A percentile compares a stretch with the other conserved stretches of the same genome.
phyloP scores from a whole-genome alignment of 2,113 vertebrate genomes.

The Crotalus viridis region DNA sequence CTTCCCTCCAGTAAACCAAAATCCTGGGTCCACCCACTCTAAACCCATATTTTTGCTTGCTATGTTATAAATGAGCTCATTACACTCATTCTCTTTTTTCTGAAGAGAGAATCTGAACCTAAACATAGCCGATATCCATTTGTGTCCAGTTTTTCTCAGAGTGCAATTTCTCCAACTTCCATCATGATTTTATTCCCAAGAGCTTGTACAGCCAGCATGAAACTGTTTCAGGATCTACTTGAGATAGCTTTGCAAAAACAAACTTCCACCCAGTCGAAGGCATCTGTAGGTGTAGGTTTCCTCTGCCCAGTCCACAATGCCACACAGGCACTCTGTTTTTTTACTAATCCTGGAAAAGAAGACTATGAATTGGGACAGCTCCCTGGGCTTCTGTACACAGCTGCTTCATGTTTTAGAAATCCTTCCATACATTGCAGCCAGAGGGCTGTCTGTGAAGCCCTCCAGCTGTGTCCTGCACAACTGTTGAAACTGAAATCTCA shows the following conservation, averaged over 20 bases:
- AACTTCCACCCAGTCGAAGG: background rate
- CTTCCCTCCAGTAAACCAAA: background rate
- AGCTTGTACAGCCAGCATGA: background rate
- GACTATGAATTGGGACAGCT: constrained; percentile 48
- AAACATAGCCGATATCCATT: background rate
- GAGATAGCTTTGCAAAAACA: background rate
- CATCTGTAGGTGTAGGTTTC: background rate
- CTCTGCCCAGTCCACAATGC: background rate
- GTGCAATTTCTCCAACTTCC: background rate
- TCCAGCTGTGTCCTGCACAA: constrained; percentile 33
- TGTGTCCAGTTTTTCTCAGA: background rate
- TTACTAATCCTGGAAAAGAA: constrained; percentile 17
- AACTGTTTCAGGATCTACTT: background rate
- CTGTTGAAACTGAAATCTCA: background rate
- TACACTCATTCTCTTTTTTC: background rate
- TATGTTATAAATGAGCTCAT: background rate
- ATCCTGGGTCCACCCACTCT: background rate
- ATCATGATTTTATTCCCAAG: background rate
- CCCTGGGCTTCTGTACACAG: constrained; percentile 49
- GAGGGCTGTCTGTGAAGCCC: constrained; percentile 36
- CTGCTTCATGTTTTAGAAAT: constrained; percentile 62
- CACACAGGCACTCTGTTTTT: constrained; percentile 6
- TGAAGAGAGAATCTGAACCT: background rate
- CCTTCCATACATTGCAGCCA: constrained; percentile 9
- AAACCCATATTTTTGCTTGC: background rate